phyloP scores from a whole-genome alignment of 2,797 vertebrate genomes.

The Hydrophis major region DNA sequence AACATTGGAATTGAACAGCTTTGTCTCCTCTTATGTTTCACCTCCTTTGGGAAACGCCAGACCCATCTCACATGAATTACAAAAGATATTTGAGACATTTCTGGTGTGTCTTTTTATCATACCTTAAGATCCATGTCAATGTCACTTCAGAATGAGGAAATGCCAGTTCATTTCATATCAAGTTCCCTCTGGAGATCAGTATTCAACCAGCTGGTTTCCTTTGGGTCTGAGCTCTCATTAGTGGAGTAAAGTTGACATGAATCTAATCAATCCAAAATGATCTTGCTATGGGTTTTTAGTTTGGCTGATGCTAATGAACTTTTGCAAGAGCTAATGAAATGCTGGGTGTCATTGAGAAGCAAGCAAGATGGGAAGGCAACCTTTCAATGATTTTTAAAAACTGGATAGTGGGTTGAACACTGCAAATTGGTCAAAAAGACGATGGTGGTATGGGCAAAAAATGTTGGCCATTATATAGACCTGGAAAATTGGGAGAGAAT shows the following conservation, averaged over 20 bases:
- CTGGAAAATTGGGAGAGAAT: no score
- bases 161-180: neutral
- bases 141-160: neutral
- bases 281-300: neutral
- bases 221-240: neutral
- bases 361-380: neutral
- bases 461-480: no score
- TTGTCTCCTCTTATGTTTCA: neutral
- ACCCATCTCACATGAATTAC: neutral
- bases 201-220: slow-evolving; percentile 2
- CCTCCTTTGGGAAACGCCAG: neutral
- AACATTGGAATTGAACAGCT: neutral
- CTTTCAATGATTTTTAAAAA: neutral
- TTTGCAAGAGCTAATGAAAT: neutral
- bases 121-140: slow-evolving; percentile 7
- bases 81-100: neutral
- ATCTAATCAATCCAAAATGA: slow-evolving; percentile 14
- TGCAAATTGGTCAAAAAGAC: no score
- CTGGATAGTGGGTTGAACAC: neutral
- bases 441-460: no score
- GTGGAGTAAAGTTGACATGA: neutral
- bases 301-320: neutral
- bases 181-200: neutral
- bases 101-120: neutral
- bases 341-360: neutral